Base-by-base conservation (phyloP, 2,113 vertebrate species). In the Catharus bicknelli region DNA sequence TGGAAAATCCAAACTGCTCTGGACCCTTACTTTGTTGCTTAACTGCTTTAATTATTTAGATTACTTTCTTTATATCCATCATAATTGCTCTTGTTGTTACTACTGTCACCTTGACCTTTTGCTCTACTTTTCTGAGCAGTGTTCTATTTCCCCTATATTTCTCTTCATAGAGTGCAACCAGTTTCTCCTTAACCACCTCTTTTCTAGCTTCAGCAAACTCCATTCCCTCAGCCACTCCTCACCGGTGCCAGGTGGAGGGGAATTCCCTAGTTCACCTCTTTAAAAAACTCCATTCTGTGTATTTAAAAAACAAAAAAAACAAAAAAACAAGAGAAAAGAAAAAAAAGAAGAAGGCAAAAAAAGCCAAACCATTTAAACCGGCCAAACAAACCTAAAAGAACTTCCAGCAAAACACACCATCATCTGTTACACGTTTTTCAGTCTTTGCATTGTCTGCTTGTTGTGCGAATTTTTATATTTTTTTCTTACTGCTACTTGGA, bases 361-460 rank as follows among this genome's bases (percentile, higher is more conserved):
- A 16, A 14, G 3, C 7, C 9, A 42, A 70, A 25, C 8, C 17
- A 16, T 38, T 22, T 7, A 47, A 34, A 19, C 1, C 2, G 8
- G 22, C 12, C 6, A 54, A 48, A 13, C 2, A 25, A 83, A 16
- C 3, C 22, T 57, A 25, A 48, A 63, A 42, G 22, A 22, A 11
- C 4, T 1, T 1, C 8, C 42, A 19, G 3, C 3, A 25, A 51
- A 58, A 66, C 9, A 26, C 12, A 36, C 3, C 21, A 45, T 19
- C 2, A 18, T 17, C 26, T 45, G 3, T 58, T 45, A 72, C 7
- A 22, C 4, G 6, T 81, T 72, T 36, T 40, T 63, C 22, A 61
- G 9, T 34, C 13, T 74, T 86, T n/a, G 3, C 18, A 55, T 16
- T 78, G 22, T 64, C 23, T 64, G 7, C 5, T 30, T 2, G 14